Percentiles rank a stretch among this genome's conserved stretches.
Conservation (phyloP, 2,797 vertebrate species). For the Gymnothorax javanicus region DNA sequence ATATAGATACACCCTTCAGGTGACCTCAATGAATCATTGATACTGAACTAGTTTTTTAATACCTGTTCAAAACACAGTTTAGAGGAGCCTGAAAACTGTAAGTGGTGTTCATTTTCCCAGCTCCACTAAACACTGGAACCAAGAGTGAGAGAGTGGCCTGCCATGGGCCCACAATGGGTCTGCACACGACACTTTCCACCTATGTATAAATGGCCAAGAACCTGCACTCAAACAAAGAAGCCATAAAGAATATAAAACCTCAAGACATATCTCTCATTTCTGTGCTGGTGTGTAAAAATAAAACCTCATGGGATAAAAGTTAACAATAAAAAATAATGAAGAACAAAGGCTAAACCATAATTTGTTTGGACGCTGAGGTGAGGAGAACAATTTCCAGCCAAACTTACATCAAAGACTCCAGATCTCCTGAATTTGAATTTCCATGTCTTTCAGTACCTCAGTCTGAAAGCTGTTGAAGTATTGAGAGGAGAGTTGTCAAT, state of each 20-base stretch:
- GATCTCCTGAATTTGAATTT: slow-evolving; percentile 62
- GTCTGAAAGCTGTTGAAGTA: slow-evolving; percentile 45
- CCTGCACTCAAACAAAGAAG: not conserved
- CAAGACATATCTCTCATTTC: not conserved
- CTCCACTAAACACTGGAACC: not conserved
- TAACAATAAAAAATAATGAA: slow-evolving; percentile 58
- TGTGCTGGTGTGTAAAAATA: not conserved
- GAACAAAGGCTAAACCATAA: not conserved
- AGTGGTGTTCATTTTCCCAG: not conserved
- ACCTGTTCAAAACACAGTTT: no score
- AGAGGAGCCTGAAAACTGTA: no score
- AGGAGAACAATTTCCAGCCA: slow-evolving; percentile 40
- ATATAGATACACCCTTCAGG: no score
- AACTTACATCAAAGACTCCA: slow-evolving; percentile 68
- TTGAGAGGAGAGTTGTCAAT: slow-evolving; percentile 55
- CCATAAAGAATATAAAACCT: not conserved
- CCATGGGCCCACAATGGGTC: no score
- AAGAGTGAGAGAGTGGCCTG: not conserved
- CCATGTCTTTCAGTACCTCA: slow-evolving; percentile 39
- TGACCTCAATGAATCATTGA: no score
- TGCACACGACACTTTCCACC: not conserved
- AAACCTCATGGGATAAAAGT: slow-evolving; percentile 46
- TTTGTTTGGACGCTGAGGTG: slow-evolving; percentile 13
- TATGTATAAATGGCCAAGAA: not conserved
- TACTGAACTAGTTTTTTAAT: no score